Conservation (phyloP, 2,888 invertebrate genomes). For the Incurvaria masculella region DNA sequence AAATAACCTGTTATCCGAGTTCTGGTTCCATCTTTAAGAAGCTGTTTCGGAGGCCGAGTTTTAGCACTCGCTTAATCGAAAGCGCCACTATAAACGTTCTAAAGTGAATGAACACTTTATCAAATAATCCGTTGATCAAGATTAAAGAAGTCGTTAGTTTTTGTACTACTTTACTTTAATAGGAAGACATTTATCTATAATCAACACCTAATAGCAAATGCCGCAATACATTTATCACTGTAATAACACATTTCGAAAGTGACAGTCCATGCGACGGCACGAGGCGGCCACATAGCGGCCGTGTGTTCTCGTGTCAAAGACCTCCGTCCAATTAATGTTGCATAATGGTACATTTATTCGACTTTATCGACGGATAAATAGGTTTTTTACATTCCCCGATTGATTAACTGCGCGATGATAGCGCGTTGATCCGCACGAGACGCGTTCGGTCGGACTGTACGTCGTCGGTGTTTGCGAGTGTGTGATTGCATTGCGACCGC, state of each 20-base stretch:
- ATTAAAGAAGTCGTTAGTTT: too few species aligned
- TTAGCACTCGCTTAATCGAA: too few species aligned
- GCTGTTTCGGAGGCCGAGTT: too few species aligned
- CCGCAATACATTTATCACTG: not conserved
- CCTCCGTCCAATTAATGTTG: conserved; percentile 43
- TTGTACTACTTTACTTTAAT: not conserved
- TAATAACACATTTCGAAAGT: not conserved
- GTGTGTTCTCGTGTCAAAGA: conserved; percentile 27
- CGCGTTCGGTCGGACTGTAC: too few species aligned
- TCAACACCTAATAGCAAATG: not conserved
- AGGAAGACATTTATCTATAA: not conserved
- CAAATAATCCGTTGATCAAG: too few species aligned
- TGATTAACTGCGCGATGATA: not conserved
- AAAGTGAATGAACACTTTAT: too few species aligned
- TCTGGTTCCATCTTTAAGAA: too few species aligned
- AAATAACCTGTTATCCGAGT: too few species aligned
- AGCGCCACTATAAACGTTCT: too few species aligned
- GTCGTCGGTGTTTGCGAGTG: too few species aligned
- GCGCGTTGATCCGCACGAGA: too few species aligned
- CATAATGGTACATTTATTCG: conserved; percentile 32
- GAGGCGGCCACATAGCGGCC: not conserved
- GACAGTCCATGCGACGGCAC: not conserved
- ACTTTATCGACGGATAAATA: conserved; percentile 32
- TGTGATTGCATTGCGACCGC: too few species aligned
- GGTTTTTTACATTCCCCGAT: conserved; percentile 22